Evolutionary conservation across 2,797 vertebrate genomes (phyloP).

Genomic region (Anas bernieri): DNA sequence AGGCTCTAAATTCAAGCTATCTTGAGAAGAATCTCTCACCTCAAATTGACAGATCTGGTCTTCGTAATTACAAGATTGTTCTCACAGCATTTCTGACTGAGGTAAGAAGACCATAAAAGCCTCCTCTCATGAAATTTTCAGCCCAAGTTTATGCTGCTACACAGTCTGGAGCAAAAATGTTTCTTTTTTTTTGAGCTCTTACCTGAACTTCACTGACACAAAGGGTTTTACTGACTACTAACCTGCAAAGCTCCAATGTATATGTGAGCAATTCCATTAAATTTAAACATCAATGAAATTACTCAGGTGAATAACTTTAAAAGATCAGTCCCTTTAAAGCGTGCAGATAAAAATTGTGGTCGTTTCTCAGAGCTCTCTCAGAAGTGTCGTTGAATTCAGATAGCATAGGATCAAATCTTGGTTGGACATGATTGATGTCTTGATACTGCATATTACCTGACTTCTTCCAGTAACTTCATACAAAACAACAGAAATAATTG

Average conservation of each 20-base stretch:
- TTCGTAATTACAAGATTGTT: not conserved
- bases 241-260: slow-evolving; percentile 20
- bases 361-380: not conserved
- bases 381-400: not conserved
- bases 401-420: not conserved
- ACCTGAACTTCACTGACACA: not conserved
- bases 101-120: not conserved
- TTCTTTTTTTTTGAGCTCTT: not conserved
- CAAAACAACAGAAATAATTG: not conserved
- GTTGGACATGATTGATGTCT: not conserved
- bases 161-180: not conserved
- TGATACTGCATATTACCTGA: not conserved
- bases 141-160: not conserved
- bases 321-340: slow-evolving; percentile 1
- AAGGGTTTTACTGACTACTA: slow-evolving; percentile 4
- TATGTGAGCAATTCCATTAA: slow-evolving; percentile 16
- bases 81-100: not conserved
- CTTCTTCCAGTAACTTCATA: not conserved
- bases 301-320: slow-evolving; percentile 32
- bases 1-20: not conserved
- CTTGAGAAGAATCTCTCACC: not conserved
- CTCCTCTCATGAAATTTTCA: not conserved
- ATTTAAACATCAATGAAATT: slow-evolving; percentile 54
- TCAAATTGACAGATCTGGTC: not conserved
- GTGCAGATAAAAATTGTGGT: slow-evolving; percentile 35